Base-by-base conservation (phyloP, 2,113 vertebrate species). In the Lagopus leucura region DNA sequence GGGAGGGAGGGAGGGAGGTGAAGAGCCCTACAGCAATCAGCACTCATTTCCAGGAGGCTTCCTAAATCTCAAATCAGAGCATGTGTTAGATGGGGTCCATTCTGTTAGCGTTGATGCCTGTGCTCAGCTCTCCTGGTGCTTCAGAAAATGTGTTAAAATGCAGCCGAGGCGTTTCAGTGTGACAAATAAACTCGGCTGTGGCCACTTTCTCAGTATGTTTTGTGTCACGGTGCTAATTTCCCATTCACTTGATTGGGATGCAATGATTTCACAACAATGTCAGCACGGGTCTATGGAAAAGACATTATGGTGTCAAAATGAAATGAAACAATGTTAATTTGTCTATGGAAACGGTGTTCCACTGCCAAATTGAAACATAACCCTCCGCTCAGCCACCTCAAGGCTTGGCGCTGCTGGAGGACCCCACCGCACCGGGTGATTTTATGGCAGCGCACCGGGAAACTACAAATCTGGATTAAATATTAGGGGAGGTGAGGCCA, bases 251-350 rank as follows among this genome's bases (percentile, higher is more conserved):
- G 97, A 95, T 86, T 89, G 88, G 96, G 96, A 94, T 57, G 95
- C 96, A 81, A 32, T 86, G 95, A 96, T 97, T 95, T 96, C 95
- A 94, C 7, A 91, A 93, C 85, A 76, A 43, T 95, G 97, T 96
- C 96, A 97, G 94, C 71, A 82, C 81, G 70, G 95, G 97, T 97
- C 93, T 96, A 90, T 94, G 94, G 97, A 97, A 97, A 97, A 97
- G 91, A 97, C 92, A 96, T 96, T 93, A 96, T 3, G 74, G 93
- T 96, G 96, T 97, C 97, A 95, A 64, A 94, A 96, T 78, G 95
- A 92, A 92, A 95, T 87, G 95, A 92, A 96, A 95, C 91, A 83
- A 91, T 90, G 94, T 95, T 97, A 96, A 95, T 97, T 95, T 96
- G 95, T 96, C 95, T 95, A 88, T 93, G 94, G 96, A 96, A 96